Evolutionary conservation across 2,888 invertebrate species (phyloP), one percentile per base, ranked within the genome.

Genomic region (Parthenolecanium corni): DNA sequence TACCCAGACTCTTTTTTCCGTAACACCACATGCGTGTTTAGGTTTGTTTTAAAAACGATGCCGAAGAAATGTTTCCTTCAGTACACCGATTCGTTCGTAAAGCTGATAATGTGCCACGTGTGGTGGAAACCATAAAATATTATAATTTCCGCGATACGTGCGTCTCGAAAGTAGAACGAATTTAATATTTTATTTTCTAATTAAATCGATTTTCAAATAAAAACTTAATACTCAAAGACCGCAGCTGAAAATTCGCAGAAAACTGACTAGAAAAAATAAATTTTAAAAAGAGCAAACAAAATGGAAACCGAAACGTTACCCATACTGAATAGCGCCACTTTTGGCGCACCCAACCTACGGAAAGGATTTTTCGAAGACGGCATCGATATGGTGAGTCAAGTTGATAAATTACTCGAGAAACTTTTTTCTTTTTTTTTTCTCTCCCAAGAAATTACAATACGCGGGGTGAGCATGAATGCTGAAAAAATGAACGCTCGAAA

Each of bases 251-350:
- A 21, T 24, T 31, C 9, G 4, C 5, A 31, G 9, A 31, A n/a
- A n/a, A n/a, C n/a, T 31, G 9, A 31, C 31, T 31, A 31, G 9
- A 31, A 31, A 31, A 31, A 31, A 31, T 31, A 31, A 31, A 31
- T 6, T 31, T 31, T 31, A 31, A 31, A 31, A 31, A 31, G 9
- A 31, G 31, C 4, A 31, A 31, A 31, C 20, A 54, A 42, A 42
- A 54, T 54, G 54, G 54, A 54, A 54, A 54, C 57, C 25, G 57
- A 44, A 44, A 57, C 57, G 12, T 25, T 57, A 46, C 57, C 57
- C 23, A 31, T 57, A 44, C 25, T 57, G 46, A 57, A 42, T 46
- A 44, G 25, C 24, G 1, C 54, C n/a, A 16, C 18, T 46, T 57
- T 46, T 31, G 46, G 57, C 46, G 44, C 21, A 18, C 21, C 54